Evolutionary conservation across 2,888 invertebrate genomes (phyloP).

Genomic region (Diabrotica balteata): DNA sequence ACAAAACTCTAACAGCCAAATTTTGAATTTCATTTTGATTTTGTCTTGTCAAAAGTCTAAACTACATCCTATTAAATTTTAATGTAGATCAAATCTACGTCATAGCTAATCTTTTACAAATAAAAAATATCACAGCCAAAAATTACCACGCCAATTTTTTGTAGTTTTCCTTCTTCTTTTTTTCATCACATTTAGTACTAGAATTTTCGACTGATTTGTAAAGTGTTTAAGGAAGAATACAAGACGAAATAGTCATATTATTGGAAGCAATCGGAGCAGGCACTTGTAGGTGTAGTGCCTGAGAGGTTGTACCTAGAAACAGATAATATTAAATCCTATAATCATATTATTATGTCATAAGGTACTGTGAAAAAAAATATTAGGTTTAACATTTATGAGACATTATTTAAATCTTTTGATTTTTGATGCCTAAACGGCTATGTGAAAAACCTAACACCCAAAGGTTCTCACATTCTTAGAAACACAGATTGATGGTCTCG

Average conservation of each 20-base stretch:
- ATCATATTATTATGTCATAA: too few species aligned
- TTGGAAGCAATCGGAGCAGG: slow-evolving; percentile 55
- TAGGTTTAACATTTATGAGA: too few species aligned
- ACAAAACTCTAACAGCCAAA: slow-evolving; percentile 1
- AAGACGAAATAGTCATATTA: slow-evolving; percentile 42
- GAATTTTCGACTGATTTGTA: slow-evolving; percentile 31
- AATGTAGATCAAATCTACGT: slow-evolving; percentile 38
- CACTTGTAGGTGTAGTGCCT: slow-evolving; percentile 56
- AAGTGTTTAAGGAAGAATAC: slow-evolving; percentile 48
- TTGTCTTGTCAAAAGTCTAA: slow-evolving; percentile 8
- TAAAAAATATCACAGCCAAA: slow-evolving; percentile 46
- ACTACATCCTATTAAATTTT: slow-evolving; percentile 21
- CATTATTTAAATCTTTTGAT: too few species aligned
- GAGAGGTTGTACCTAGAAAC: slow-evolving; percentile 38
- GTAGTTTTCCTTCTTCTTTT: slow-evolving; percentile 12
- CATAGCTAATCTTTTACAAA: slow-evolving; percentile 31
- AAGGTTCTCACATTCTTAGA: too few species aligned
- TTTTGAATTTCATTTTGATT: slow-evolving; percentile 28
- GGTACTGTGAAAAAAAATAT: too few species aligned
- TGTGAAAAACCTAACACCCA: too few species aligned
- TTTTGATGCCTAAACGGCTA: too few species aligned
- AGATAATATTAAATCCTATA: not conserved
- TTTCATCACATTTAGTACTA: slow-evolving; percentile 37
- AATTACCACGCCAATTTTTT: slow-evolving; percentile 37
- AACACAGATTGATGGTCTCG: too few species aligned